Evolutionary conservation across 2,113 vertebrate genomes (phyloP).

Genomic region (Boleophthalmus pectinirostris): DNA sequence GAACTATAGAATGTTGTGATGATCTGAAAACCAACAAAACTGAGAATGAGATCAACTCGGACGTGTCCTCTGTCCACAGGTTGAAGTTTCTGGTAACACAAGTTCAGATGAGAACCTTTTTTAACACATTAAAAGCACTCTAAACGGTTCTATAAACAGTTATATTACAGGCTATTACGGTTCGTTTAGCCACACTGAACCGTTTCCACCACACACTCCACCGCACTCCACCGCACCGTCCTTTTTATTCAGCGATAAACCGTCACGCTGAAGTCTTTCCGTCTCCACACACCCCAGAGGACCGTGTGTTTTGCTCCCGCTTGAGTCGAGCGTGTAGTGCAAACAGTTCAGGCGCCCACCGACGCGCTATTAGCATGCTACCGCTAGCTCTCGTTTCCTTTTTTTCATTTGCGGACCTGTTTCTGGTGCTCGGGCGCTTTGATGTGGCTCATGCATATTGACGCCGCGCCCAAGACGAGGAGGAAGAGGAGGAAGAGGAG

Average conservation of each 20-base stretch:
- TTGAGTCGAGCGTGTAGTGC: conserved; percentile 60
- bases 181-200: too few relatives aligned
- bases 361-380: conserved; percentile 64
- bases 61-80: too few relatives aligned
- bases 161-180: too few relatives aligned
- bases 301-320: conserved; percentile 59
- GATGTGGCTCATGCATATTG: conserved; percentile 77
- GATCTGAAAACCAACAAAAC: too few relatives aligned
- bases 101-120: too few relatives aligned
- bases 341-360: conserved; percentile 65
- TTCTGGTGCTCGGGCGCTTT: conserved; percentile 62
- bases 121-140: too few relatives aligned
- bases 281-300: conserved; percentile 62
- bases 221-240: too few relatives aligned
- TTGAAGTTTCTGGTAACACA: too few relatives aligned
- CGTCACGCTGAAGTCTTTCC: conserved; percentile 32
- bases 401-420: conserved; percentile 47
- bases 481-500: neutral
- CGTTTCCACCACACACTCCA: too few relatives aligned
- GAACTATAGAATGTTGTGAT: too few relatives aligned
- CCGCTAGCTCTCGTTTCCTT: conserved; percentile 55
- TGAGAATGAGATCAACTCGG: too few relatives aligned
- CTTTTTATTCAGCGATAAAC: neutral
- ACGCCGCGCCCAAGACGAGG: conserved; percentile 39
- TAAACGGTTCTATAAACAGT: too few relatives aligned